Evolutionary conservation across 2,797 vertebrate genomes (phyloP).

Genomic region (Sphenopsis melanotis): DNA sequence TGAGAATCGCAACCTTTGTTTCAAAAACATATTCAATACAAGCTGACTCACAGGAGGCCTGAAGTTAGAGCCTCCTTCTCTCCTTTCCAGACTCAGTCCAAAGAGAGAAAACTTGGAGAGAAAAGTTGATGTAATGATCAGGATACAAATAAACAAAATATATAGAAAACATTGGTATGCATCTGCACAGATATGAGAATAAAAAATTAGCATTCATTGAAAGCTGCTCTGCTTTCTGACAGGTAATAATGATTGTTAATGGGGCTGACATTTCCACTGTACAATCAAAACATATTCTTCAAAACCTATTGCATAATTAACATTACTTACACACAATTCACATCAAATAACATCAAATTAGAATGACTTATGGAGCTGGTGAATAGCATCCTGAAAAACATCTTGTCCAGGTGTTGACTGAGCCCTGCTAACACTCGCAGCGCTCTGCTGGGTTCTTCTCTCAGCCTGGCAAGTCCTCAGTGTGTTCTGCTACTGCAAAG

Average conservation of each 20-base stretch:
- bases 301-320: conserved; percentile 65
- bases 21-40: background rate
- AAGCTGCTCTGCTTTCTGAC: conserved; percentile 42
- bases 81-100: background rate
- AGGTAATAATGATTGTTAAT: conserved; percentile 71
- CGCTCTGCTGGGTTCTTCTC: background rate
- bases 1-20: background rate
- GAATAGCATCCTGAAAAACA: background rate
- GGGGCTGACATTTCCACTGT: conserved; percentile 71
- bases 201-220: conserved; percentile 58
- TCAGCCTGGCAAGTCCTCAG: background rate
- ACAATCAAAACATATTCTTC: conserved; percentile 64
- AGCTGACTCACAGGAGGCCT: background rate
- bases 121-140: background rate
- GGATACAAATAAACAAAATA: background rate
- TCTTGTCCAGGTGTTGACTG: background rate
- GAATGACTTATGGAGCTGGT: conserved; percentile 27
- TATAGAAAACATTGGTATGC: conserved; percentile 20
- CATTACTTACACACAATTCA: conserved; percentile 62
- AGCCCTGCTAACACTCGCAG: background rate
- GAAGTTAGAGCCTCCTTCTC: background rate
- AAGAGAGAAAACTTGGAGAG: background rate
- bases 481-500: background rate
- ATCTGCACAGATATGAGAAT: background rate
- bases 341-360: conserved; percentile 52